These are phyloP conservation scores for Drosophila punjabiensis DNA, from an alignment of 1,140 invertebrate genomes.

Conservation along the genomic window DNA sequence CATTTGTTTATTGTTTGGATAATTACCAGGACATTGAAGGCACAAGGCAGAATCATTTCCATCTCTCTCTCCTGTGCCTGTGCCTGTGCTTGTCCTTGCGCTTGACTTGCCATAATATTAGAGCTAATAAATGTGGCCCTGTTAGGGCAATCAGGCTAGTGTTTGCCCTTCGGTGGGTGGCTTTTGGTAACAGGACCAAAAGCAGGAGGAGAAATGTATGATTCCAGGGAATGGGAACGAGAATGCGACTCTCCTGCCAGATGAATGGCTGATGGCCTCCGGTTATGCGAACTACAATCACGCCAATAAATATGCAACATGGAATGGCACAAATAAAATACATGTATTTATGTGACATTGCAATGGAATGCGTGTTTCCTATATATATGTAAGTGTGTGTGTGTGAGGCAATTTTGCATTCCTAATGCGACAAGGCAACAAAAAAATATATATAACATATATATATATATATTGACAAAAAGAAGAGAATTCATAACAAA, in stretches of 20 bases:
- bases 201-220: neutral
- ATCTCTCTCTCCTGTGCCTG: conserved; percentile 8
- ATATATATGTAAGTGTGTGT: conserved; percentile 30
- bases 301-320: conserved; percentile 73
- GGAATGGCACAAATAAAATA: conserved; percentile 44
- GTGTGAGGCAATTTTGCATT: conserved; percentile 72
- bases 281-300: conserved; percentile 54
- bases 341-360: conserved; percentile 26
- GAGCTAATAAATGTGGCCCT: conserved; percentile 35
- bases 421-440: conserved; percentile 73
- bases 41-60: conserved; percentile 16
- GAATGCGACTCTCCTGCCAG: conserved; percentile 15
- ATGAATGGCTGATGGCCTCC: conserved; percentile 35
- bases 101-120: conserved; percentile 32
- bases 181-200: neutral
- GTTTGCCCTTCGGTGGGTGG: conserved; percentile 17
- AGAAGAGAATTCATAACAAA: conserved; percentile 69
- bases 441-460: conserved; percentile 31
- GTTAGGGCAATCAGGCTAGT: conserved; percentile 57
- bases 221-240: neutral
- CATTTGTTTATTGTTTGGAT: conserved; percentile 42
- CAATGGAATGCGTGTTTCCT: conserved; percentile 7
- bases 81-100: neutral
- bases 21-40: conserved; percentile 22
- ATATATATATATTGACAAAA: conserved; percentile 18